phyloP scores from a whole-genome alignment of 2,113 vertebrate genomes.

The Falcunculus frontatus region DNA sequence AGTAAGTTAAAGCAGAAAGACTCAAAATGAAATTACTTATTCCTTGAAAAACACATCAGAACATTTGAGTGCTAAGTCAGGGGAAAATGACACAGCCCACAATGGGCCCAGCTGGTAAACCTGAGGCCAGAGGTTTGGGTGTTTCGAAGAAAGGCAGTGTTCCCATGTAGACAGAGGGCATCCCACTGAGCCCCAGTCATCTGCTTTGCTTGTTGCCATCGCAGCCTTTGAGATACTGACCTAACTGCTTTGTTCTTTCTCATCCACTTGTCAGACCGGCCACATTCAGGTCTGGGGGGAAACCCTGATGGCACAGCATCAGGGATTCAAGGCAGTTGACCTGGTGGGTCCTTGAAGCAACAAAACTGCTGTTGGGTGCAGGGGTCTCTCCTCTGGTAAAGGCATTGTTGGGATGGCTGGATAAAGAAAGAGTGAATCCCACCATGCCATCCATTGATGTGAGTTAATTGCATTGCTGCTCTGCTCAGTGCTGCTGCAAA shows the following conservation, averaged over 20 bases:
- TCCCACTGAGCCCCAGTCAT: neutral
- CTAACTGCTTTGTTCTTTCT: neutral
- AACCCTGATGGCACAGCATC: neutral
- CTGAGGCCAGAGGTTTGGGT: neutral
- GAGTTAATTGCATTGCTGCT: neutral
- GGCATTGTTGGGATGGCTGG: accelerated
- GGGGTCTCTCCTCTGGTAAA: neutral
- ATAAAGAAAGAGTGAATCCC: neutral
- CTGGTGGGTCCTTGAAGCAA: accelerated
- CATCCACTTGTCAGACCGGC: neutral
- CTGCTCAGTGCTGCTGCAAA: neutral
- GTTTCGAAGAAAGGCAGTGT: neutral
- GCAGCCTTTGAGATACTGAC: neutral
- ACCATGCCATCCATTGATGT: neutral
- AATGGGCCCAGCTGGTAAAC: neutral
- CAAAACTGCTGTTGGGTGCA: neutral
- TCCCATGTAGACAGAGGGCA: neutral
- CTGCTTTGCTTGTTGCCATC: neutral
- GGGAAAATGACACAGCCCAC: neutral
- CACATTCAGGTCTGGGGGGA: neutral
- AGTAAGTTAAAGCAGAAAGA: neutral
- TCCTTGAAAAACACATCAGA: neutral
- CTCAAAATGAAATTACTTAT: neutral
- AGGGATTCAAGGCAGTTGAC: neutral
- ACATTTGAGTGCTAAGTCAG: neutral